Conservation (phyloP, 2,888 invertebrate species). For the Caenorhabditis sp. region DNA sequence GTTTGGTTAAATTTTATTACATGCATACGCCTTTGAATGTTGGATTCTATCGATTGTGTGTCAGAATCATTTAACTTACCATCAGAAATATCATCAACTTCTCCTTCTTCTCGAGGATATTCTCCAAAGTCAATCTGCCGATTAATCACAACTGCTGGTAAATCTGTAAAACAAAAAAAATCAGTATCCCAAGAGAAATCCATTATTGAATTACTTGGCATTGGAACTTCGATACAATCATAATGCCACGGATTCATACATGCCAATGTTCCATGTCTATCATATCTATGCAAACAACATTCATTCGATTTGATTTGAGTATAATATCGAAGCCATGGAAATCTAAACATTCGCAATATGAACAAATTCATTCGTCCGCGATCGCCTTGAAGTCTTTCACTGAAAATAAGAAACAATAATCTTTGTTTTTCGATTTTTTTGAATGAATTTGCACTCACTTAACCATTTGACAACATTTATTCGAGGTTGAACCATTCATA, state of each 20-base stretch:
- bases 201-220: background rate
- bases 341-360: slow-evolving; percentile 10
- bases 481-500: background rate
- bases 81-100: too few relatives aligned
- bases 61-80: too few relatives aligned
- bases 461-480: slow-evolving; percentile 6
- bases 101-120: too few relatives aligned
- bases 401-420: background rate
- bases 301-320: slow-evolving; percentile 1
- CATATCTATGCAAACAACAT: slow-evolving; percentile 5
- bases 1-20: too few relatives aligned
- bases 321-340: slow-evolving; percentile 5
- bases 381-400: slow-evolving; percentile 8
- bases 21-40: too few relatives aligned
- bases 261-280: background rate
- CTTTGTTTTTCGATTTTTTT: background rate
- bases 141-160: too few relatives aligned
- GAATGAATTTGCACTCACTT: background rate
- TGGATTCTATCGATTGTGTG: too few relatives aligned
- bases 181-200: background rate
- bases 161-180: background rate
- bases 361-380: slow-evolving; percentile 10
- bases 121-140: too few relatives aligned
- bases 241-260: slow-evolving; percentile 32
- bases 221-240: background rate